These are phyloP conservation scores for Halichoeres trimaculatus DNA, from an alignment of 2,113 vertebrate species.

Conservation along the genomic window DNA sequence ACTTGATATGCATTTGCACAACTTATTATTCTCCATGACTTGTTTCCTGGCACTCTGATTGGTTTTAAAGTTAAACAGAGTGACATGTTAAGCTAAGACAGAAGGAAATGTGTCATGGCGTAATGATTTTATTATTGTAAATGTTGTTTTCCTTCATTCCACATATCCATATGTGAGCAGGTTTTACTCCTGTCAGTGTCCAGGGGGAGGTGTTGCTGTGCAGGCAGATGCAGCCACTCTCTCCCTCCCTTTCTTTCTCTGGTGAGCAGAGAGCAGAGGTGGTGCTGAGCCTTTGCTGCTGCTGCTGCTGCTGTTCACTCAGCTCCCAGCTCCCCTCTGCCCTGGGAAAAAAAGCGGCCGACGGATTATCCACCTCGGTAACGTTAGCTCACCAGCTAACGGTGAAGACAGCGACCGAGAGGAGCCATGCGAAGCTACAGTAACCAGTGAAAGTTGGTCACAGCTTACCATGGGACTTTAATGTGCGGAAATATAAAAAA, in stretches of 20 bases:
- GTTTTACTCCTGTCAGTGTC: slow-evolving; percentile 19
- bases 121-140: neutral
- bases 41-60: too few species aligned
- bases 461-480: slow-evolving; percentile 41
- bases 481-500: slow-evolving; percentile 32
- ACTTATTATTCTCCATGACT: too few species aligned
- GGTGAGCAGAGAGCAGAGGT: slow-evolving; percentile 62
- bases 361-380: slow-evolving; percentile 64
- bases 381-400: slow-evolving; percentile 72
- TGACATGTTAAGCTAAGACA: too few species aligned
- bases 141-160: neutral
- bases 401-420: slow-evolving; percentile 29
- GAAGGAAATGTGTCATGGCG: neutral
- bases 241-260: neutral
- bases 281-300: slow-evolving; percentile 7
- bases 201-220: slow-evolving; percentile 63
- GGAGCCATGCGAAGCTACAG: slow-evolving; percentile 56
- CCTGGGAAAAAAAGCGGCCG: slow-evolving; percentile 44
- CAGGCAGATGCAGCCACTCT: slow-evolving; percentile 26
- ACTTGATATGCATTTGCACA: too few species aligned
- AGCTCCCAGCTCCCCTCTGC: slow-evolving; percentile 32
- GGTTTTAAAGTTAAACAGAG: too few species aligned
- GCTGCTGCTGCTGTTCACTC: slow-evolving; percentile 34
- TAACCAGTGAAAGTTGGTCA: slow-evolving; percentile 61
- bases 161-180: neutral